These are phyloP conservation scores for Saccopteryx bilineata DNA, from an alignment of 2,113 vertebrate species.

Conservation along the genomic window DNA sequence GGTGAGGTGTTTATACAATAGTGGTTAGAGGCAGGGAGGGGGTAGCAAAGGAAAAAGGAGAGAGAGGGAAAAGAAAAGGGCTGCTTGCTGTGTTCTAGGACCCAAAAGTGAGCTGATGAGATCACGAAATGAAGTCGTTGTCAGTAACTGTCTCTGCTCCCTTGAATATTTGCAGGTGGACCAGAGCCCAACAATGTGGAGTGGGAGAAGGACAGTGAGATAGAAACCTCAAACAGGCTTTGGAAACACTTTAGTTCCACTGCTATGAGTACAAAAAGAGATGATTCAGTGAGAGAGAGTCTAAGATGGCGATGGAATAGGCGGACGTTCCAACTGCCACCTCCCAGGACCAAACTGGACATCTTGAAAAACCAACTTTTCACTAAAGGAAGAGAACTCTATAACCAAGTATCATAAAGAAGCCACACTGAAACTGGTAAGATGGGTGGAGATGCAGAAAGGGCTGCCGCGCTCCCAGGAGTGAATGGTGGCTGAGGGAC, in stretches of 20 bases:
- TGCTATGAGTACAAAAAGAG: not conserved
- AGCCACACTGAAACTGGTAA: too few relatives aligned
- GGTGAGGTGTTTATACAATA: not conserved
- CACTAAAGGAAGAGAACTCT: too few relatives aligned
- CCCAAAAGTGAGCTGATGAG: not conserved
- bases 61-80: not conserved
- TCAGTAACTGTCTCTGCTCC: not conserved
- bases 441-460: too few relatives aligned
- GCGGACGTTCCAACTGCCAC: too few relatives aligned
- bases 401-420: too few relatives aligned
- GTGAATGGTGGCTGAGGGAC: too few relatives aligned
- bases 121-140: not conserved
- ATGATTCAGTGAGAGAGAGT: too few relatives aligned
- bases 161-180: not conserved
- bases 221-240: not conserved
- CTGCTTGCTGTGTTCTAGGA: accelerated
- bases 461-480: too few relatives aligned
- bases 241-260: not conserved
- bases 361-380: too few relatives aligned
- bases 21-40: not conserved
- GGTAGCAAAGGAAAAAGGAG: not conserved
- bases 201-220: too few relatives aligned
- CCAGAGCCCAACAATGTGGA: not conserved
- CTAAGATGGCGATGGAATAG: too few relatives aligned
- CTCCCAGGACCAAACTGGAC: too few relatives aligned